These are phyloP conservation scores for Branchipolynoe longqiensis DNA, from an alignment of 2,888 invertebrate genomes.

Conservation along the genomic window DNA sequence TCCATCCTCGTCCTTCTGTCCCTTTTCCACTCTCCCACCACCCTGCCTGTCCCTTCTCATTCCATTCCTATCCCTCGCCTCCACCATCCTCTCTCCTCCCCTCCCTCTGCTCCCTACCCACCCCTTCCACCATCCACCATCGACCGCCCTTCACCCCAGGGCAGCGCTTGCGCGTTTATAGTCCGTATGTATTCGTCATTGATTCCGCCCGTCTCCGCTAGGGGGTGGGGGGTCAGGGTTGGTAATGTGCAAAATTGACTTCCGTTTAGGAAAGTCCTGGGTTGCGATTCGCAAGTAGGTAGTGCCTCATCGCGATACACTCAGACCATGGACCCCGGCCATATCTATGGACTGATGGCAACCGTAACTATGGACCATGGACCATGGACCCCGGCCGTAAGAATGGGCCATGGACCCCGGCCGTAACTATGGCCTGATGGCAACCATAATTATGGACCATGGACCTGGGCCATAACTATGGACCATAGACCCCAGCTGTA, in stretches of 20 bases:
- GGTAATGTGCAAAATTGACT: constrained; percentile 43
- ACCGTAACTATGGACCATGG: no score
- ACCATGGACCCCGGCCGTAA: no score
- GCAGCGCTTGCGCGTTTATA: constrained; percentile 8
- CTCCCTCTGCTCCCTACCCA: background rate
- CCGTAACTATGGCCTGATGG: no score
- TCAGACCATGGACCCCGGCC: no score
- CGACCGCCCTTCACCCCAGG: constrained; percentile 18
- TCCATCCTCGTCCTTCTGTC: background rate
- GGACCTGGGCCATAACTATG: no score
- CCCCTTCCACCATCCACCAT: background rate
- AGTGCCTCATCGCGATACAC: no score
- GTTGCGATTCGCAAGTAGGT: no score
- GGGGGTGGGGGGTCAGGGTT: constrained; percentile 2
- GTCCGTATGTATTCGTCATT: constrained; percentile 42
- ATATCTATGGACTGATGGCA: no score
- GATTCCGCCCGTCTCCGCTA: background rate
- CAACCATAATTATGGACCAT: no score
- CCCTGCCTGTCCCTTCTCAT: background rate
- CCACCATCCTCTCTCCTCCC: background rate
- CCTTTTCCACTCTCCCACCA: background rate
- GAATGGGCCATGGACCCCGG: no score
- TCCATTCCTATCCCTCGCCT: background rate
- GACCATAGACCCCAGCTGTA: no score
- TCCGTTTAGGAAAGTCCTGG: constrained; percentile 34